These are phyloP conservation scores for Gymnoscopelus microlampas DNA, from an alignment of 2,797 vertebrate genomes.

Conservation along the genomic window DNA sequence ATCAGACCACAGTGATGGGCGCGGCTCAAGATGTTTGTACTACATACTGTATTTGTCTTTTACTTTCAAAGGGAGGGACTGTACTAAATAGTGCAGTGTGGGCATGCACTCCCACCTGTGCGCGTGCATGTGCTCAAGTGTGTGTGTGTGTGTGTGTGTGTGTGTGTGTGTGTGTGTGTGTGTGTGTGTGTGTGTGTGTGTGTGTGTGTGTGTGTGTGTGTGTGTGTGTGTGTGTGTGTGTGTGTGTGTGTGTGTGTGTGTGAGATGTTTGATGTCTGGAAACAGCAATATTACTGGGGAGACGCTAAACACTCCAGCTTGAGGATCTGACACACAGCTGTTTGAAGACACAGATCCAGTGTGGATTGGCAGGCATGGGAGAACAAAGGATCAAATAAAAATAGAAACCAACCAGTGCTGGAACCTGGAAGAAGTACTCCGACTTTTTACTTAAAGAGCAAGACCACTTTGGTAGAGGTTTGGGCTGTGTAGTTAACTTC, in stretches of 20 bases:
- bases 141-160: background rate
- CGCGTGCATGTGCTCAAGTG: background rate
- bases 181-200: background rate
- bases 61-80: no score
- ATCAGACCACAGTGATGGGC: no score
- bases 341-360: conserved; percentile 13
- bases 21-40: no score
- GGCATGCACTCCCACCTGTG: background rate
- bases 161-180: background rate
- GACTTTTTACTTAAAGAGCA: no score
- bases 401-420: no score
- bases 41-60: no score
- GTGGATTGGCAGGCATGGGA: background rate
- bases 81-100: no score
- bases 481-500: no score
- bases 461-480: no score
- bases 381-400: no score
- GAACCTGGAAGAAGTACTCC: no score
- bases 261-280: background rate
- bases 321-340: conserved; percentile 1
- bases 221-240: background rate
- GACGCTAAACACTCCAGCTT: background rate
- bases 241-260: background rate
- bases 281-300: background rate
- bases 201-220: background rate